These are phyloP conservation scores for Sternotherus odoratus DNA, from an alignment of 2,797 vertebrate species.

Conservation along the genomic window DNA sequence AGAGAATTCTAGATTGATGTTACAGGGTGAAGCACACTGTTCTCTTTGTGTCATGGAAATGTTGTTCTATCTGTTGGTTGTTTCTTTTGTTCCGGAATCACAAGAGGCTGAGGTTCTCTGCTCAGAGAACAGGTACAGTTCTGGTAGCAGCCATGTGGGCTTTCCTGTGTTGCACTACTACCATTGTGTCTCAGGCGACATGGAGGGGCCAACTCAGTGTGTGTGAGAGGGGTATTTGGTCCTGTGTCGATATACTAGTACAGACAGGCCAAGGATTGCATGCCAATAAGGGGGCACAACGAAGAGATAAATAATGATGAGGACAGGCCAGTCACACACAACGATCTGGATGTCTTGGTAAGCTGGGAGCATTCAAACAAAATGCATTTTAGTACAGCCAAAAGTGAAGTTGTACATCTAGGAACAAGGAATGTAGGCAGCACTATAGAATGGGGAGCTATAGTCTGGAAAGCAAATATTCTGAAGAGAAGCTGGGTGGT, in stretches of 20 bases:
- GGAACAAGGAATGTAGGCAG: not conserved
- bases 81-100: not conserved
- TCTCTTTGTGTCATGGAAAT: not conserved
- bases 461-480: not conserved
- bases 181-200: not conserved
- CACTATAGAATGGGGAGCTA: not conserved
- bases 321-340: not conserved
- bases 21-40: not conserved
- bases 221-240: not conserved
- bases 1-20: not conserved
- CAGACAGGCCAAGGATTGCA: not conserved
- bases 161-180: not conserved
- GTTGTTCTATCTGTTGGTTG: not conserved
- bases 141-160: not conserved
- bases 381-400: not conserved
- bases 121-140: not conserved
- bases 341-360: accelerated
- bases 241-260: not conserved
- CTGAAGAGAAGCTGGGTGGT: not conserved
- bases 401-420: not conserved
- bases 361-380: not conserved
- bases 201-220: not conserved
- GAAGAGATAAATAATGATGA: not conserved
- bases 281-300: not conserved
- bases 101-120: not conserved